A percentile compares a stretch with the other conserved stretches of the same genome.
Conservation (phyloP, 2,113 vertebrate genomes). For the Oreochromis aureus region DNA sequence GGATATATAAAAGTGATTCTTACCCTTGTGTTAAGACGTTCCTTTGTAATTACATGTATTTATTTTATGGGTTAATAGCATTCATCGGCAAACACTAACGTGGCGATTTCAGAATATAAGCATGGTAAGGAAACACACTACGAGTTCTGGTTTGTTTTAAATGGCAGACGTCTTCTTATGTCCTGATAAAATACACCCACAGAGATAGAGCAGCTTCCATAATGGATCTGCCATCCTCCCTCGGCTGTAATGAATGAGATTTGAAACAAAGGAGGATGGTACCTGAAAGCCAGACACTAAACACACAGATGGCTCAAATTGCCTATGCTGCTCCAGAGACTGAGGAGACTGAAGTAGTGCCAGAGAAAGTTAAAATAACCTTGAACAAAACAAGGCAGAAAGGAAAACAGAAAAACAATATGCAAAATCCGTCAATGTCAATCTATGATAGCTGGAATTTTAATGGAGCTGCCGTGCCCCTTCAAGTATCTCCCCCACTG, state of each 20-base stretch:
- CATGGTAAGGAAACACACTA: not conserved
- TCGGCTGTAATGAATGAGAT: conserved; percentile 73
- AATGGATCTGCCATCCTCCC: conserved; percentile 68
- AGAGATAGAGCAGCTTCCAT: conserved; percentile 61
- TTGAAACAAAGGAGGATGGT: conserved; percentile 70
- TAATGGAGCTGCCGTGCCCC: not conserved
- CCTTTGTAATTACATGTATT: not conserved
- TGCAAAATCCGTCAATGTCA: conserved; percentile 38
- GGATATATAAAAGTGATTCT: not conserved
- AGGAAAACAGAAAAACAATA: conserved; percentile 38
- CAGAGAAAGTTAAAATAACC: conserved; percentile 67
- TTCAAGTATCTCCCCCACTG: not conserved
- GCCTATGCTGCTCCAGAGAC: conserved; percentile 59
- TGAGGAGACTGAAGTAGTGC: conserved; percentile 57
- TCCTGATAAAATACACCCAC: conserved; percentile 67
- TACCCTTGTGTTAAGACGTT: not conserved
- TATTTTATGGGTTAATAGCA: not conserved
- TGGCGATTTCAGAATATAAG: not conserved
- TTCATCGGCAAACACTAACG: not conserved
- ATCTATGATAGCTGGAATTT: conserved; percentile 17
- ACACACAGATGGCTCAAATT: conserved; percentile 71
- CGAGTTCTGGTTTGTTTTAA: conserved; percentile 36
- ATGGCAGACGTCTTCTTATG: conserved; percentile 56
- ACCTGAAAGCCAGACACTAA: conserved; percentile 71
- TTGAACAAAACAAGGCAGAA: conserved; percentile 49